Evolutionary conservation across 2,888 invertebrate genomes (phyloP), one percentile per base, ranked within the genome.

Genomic region (Neoitamus cyanurus): DNA sequence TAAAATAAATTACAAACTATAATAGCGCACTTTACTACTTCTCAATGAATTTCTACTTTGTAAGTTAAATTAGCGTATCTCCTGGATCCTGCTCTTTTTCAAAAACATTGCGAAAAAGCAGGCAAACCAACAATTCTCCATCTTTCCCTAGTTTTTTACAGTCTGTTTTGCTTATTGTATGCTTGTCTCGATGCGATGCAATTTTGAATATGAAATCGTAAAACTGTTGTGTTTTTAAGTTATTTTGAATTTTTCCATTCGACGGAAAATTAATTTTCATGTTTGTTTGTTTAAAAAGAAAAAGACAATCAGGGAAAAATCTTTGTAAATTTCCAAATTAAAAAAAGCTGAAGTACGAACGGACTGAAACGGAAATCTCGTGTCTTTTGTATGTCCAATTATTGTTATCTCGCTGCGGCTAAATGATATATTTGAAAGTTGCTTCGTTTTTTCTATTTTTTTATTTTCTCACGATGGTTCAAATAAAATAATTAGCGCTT

Each of bases 391-490:
- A 58, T 25, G 58, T 58, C 58, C 58, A 58, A 58, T 6, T 5
- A 7, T 42, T 42, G n/a, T 42, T 15, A 42, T 58, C 58, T 58
- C 58, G 25, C 25, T 58, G 58, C 58, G 11, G 58, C 58, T 58
- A 58, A 58, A 58, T 58, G 58, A 58, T 58, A 48, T 48, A 58
- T 58, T 58, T 58, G 58, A 58, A 58, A 58, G 58, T 58, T 58
- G 58, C 46, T 78, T 78, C 46, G 46, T 78, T 78, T 78, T 70
- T 83, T 37, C 42, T 70, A 70, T 69, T 68, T 70, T 83, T 69
- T 69, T 83, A 37, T 58, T 58, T 58, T 58, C 25, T 58, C 58
- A 58, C 58, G 58, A 58, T 58, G 58, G 25, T 58, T 58, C 70
- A 37, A 58, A 70, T 69, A 31, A 30, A 58, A 58, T 68, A 77